Evolutionary conservation across 2,888 invertebrate genomes (phyloP).

Genomic region (Tridacna crocea): DNA sequence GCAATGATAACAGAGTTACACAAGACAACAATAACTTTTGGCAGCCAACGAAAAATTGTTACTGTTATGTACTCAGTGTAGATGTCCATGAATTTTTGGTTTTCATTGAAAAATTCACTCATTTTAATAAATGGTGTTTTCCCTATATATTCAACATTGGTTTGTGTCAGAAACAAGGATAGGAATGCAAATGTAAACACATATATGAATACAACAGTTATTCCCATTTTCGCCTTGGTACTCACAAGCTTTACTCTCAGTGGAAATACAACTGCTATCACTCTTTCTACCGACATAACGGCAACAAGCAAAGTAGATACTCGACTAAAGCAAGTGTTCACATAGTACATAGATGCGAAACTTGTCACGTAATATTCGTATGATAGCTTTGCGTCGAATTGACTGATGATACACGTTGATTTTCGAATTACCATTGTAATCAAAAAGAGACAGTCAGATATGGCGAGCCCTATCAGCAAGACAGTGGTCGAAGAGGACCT

Average conservation of each 20-base stretch:
- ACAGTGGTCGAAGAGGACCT: conserved; percentile 24
- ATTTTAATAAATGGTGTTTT: conserved; percentile 27
- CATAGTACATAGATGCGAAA: conserved; percentile 42
- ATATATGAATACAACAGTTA: conserved; percentile 31
- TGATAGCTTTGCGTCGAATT: conserved; percentile 29
- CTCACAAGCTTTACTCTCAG: conserved; percentile 38
- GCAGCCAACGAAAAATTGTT: conserved; percentile 46
- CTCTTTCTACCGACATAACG: conserved; percentile 41
- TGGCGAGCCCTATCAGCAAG: conserved; percentile 36
- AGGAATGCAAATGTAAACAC: conserved; percentile 27
- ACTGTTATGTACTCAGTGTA: conserved; percentile 30
- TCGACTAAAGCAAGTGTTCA: conserved; percentile 36
- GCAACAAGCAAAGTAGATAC: conserved; percentile 40
- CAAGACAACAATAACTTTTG: conserved; percentile 34
- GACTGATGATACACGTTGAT: conserved; percentile 39
- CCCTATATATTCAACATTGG: neutral
- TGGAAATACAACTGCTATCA: conserved; percentile 50
- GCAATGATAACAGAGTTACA: conserved; percentile 41
- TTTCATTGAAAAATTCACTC: conserved; percentile 32
- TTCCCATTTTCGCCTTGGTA: conserved; percentile 31
- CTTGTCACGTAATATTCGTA: conserved; percentile 26
- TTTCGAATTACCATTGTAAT: conserved; percentile 33
- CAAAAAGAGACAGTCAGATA: conserved; percentile 43
- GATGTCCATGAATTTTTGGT: conserved; percentile 32
- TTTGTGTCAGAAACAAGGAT: conserved; percentile 27